Percentiles rank a stretch among this genome's conserved stretches.
Evolutionary conservation across 2,113 vertebrate species (phyloP).

Genomic region (Phycodurus eques): DNA sequence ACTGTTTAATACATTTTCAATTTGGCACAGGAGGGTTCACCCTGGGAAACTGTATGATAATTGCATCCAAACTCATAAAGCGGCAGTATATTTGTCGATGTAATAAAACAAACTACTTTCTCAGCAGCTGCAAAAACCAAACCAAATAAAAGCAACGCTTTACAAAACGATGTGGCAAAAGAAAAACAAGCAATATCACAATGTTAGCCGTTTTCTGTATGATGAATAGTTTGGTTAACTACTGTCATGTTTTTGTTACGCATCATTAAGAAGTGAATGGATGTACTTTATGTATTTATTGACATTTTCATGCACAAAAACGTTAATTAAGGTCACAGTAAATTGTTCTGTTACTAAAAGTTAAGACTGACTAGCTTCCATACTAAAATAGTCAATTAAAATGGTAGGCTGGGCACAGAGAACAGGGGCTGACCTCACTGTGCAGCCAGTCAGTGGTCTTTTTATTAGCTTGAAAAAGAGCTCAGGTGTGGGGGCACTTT

Average conservation of each 20-base stretch:
- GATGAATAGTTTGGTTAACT: conserved; percentile 24
- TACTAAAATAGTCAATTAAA: conserved; percentile 52
- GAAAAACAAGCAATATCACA: conserved; percentile 27
- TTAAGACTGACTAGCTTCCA: conserved; percentile 47
- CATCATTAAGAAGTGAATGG: neutral
- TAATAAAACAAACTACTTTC: conserved; percentile 22
- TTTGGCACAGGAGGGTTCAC: conserved; percentile 2
- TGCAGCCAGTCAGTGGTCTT: conserved; percentile 46
- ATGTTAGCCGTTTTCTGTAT: neutral
- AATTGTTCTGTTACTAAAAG: conserved; percentile 6
- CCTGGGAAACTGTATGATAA: conserved; percentile 3
- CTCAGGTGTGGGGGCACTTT: conserved; percentile 65
- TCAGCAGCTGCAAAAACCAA: conserved; percentile 19
- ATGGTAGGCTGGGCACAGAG: conserved; percentile 37
- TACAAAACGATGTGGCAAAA: conserved; percentile 14
- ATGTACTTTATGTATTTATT: conserved; percentile 9
- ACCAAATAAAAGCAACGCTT: conserved; percentile 25
- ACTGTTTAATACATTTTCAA: conserved; percentile 11
- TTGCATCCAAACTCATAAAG: conserved; percentile 19
- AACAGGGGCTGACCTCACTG: conserved; percentile 50
- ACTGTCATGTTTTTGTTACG: neutral
- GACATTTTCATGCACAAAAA: conserved; percentile 17
- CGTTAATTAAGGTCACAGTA: conserved; percentile 13
- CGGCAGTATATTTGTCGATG: conserved; percentile 17
- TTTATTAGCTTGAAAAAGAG: conserved; percentile 72